A percentile compares a stretch with the other conserved stretches of the same genome.
These are phyloP conservation scores for Indicator maculatus DNA, from an alignment of 2,113 vertebrate genomes.

Conservation along the genomic window DNA sequence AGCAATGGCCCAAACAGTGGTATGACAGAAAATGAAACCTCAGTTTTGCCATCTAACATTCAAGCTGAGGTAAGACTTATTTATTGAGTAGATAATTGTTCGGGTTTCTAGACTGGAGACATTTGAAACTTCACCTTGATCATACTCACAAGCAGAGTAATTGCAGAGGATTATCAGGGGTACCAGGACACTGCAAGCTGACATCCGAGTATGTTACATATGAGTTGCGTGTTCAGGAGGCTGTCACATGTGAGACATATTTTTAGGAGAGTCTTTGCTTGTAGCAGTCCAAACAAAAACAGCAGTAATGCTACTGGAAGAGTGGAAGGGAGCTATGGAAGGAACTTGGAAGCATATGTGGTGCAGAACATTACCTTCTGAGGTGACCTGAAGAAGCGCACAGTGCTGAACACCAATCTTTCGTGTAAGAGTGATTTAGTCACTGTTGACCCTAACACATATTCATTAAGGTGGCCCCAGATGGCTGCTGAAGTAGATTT, in stretches of 20 bases:
- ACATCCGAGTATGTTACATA: not conserved
- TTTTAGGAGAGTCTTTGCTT: not conserved
- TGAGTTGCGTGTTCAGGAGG: not conserved
- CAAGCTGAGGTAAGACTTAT: constrained; percentile 87
- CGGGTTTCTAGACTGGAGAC: not conserved
- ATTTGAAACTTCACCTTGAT: not conserved
- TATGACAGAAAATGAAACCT: constrained; percentile 88
- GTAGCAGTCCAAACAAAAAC: not conserved
- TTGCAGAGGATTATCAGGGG: not conserved
- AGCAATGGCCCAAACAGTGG: constrained; percentile 89
- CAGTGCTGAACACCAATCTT: not conserved
- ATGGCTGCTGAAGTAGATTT: not conserved
- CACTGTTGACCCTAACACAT: not conserved
- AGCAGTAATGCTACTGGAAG: not conserved
- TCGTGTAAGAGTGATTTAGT: not conserved
- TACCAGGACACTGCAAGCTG: not conserved
- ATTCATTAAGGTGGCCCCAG: not conserved
- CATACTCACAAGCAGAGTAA: not conserved
- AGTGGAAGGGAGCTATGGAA: not conserved
- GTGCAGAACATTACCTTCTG: not conserved
- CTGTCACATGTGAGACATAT: not conserved
- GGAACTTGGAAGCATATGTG: not conserved
- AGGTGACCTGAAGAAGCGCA: not conserved
- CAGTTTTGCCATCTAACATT: constrained; percentile 84
- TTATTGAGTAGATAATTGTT: not conserved